Evolutionary conservation across 2,797 vertebrate genomes (phyloP), one percentile per base, ranked within the genome.

Genomic region (Kryptopterus vitreolus): DNA sequence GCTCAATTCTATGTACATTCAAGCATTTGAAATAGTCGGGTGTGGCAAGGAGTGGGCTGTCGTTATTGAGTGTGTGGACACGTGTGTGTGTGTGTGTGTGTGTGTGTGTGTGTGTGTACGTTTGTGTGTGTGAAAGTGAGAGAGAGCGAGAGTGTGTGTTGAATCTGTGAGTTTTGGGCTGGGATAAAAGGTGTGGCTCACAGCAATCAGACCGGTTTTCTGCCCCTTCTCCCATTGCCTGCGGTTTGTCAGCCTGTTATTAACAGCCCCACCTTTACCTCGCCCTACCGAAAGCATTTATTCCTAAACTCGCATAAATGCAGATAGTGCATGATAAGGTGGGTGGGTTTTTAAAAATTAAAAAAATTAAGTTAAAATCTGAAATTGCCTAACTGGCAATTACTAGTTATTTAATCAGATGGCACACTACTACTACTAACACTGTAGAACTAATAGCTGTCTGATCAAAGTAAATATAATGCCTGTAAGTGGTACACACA

Each of bases 131-230:
- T 29, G 76, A 50, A 29, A 63, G 48, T 65, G 50, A 31, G 70
- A 50, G 43, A 63, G 48, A 65, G 65, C 33, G 18, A 59, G 57
- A 70, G n/a, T 65, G 59, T 57, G 61, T 22, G 22, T 57, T 77
- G 74, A 20, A n/a, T 43, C 31, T 77, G 33, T 69, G 62, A 79
- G 65, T 80, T 77, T 79, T 78, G 83, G 81, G 81, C 69, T 61
- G 81, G 79, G 74, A 46, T 20, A 55, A 52, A 38, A 78, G 85
- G 85, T 82, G 81, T 80, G 77, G 71, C 55, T 58, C 74, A 50
- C n/a, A 76, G 83, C n/a, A 22, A 82, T 83, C 65, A 78, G 61
- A 86, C 85, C 80, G 77, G 85, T 86, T 86, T 74, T 69, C 68
- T 69, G 12, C 31, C 77, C 26, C 78, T 78, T 71, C 69, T 62